A percentile compares a stretch with the other conserved stretches of the same genome.
These are phyloP conservation scores for Labeo calbasu DNA, from an alignment of 2,797 vertebrate species.

Conservation along the genomic window DNA sequence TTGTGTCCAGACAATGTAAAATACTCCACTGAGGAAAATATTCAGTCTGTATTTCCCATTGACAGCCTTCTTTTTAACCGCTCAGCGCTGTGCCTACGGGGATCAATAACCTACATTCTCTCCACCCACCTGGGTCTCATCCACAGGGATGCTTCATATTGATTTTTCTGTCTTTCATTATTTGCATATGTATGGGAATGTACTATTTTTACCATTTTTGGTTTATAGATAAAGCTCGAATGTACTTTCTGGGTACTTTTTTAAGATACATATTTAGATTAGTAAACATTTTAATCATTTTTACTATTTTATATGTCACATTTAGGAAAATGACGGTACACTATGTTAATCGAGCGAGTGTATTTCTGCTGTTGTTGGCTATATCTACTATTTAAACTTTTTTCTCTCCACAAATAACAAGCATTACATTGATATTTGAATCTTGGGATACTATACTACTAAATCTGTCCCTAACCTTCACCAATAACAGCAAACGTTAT, in stretches of 20 bases:
- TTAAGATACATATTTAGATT: background rate
- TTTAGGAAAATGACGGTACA: background rate
- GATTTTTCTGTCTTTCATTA: constrained; percentile 25
- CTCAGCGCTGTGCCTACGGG: constrained; percentile 10
- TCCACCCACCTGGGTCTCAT: constrained; percentile 31
- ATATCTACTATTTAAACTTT: background rate
- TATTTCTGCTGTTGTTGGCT: background rate
- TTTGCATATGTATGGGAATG: constrained; percentile 19
- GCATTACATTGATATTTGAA: background rate
- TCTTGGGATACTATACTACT: background rate
- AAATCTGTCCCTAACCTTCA: background rate
- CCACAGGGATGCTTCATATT: constrained; percentile 27
- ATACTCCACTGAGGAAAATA: constrained; percentile 29
- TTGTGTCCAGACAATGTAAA: constrained; percentile 11
- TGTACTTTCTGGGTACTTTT: background rate
- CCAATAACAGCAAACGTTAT: background rate
- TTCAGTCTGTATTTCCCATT: background rate
- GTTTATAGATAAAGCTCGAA: background rate
- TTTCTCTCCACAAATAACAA: background rate
- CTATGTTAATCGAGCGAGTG: background rate
- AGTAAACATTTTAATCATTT: background rate
- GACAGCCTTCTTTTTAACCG: constrained; percentile 16
- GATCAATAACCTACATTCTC: constrained; percentile 33
- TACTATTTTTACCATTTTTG: background rate
- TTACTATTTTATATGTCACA: background rate